A percentile compares a stretch with the other conserved stretches of the same genome.
Evolutionary conservation across 2,888 invertebrate genomes (phyloP).

Genomic region (Catocala fraxini): DNA sequence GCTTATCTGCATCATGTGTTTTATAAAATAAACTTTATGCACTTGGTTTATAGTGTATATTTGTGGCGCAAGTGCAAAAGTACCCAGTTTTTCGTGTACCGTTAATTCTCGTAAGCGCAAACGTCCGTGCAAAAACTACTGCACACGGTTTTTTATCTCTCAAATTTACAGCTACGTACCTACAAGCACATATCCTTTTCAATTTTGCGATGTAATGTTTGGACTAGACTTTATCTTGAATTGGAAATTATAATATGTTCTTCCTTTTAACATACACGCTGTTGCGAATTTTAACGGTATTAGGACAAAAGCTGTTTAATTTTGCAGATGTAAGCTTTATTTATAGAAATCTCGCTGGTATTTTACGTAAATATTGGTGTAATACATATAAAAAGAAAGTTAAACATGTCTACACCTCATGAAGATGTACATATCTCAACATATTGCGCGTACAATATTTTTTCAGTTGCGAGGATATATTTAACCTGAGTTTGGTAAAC

Average conservation of each 20-base stretch:
- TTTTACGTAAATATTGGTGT: conserved; percentile 9
- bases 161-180: conserved; percentile 67
- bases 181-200: conserved; percentile 42
- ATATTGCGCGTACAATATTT: conserved; percentile 22
- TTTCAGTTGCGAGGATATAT: conserved; percentile 39
- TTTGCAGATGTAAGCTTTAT: conserved; percentile 3
- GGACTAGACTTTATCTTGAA: conserved; percentile 33
- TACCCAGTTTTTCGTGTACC: conserved; percentile 55
- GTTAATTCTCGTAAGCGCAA: conserved; percentile 66
- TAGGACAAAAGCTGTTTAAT: neutral
- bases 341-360: neutral
- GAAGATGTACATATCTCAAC: conserved; percentile 18
- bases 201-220: conserved; percentile 48
- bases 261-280: conserved; percentile 10
- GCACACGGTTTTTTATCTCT: conserved; percentile 58
- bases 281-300: conserved; percentile 17
- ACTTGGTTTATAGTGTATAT: conserved; percentile 28
- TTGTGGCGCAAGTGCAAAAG: conserved; percentile 26
- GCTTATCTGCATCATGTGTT: conserved; percentile 4
- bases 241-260: conserved; percentile 20
- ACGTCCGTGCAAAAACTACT: conserved; percentile 62
- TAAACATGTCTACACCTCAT: conserved; percentile 18
- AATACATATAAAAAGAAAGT: conserved; percentile 25
- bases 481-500: conserved; percentile 53
- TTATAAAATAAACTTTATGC: conserved; percentile 21